phyloP scores from a whole-genome alignment of 2,888 invertebrate species.

The Punctoribates punctum region DNA sequence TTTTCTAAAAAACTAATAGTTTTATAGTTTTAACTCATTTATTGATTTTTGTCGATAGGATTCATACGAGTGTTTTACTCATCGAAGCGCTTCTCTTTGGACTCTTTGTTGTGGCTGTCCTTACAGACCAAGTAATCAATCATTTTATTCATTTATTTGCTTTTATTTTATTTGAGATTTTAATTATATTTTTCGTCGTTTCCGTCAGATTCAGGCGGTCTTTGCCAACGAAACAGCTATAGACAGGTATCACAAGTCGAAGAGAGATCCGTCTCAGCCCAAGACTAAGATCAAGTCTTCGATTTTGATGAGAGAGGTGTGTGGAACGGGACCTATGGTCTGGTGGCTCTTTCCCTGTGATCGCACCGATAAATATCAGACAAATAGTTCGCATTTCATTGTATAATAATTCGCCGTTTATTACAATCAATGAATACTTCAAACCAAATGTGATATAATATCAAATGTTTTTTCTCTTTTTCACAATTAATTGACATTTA shows the following conservation, averaged over 20 bases:
- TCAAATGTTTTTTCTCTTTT: background rate
- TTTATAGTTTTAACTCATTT: slow-evolving; percentile 48
- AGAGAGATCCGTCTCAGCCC: background rate
- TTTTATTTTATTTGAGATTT: background rate
- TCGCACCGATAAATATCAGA: slow-evolving; percentile 4
- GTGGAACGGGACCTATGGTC: slow-evolving; percentile 32
- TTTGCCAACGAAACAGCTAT: slow-evolving; percentile 47
- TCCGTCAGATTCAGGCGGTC: slow-evolving; percentile 47
- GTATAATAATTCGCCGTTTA: background rate
- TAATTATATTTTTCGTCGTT: background rate
- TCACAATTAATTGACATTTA: background rate
- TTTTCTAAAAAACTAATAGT: too few relatives aligned
- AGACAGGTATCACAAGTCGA: slow-evolving; percentile 32
- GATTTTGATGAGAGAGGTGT: slow-evolving; percentile 29
- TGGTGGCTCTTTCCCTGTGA: slow-evolving; percentile 38
- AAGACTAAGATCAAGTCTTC: background rate
- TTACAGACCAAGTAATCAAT: slow-evolving; percentile 65
- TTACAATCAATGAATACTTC: slow-evolving; percentile 2
- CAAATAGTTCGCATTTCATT: slow-evolving; percentile 22
- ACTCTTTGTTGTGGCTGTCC: slow-evolving; percentile 78
- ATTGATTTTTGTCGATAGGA: slow-evolving; percentile 58
- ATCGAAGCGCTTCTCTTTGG: slow-evolving; percentile 80
- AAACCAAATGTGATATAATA: slow-evolving; percentile 16
- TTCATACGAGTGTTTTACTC: slow-evolving; percentile 75
- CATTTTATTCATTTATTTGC: slow-evolving; percentile 14